Conservation (phyloP, 2,113 vertebrate species). For the Ciconia stormi region DNA sequence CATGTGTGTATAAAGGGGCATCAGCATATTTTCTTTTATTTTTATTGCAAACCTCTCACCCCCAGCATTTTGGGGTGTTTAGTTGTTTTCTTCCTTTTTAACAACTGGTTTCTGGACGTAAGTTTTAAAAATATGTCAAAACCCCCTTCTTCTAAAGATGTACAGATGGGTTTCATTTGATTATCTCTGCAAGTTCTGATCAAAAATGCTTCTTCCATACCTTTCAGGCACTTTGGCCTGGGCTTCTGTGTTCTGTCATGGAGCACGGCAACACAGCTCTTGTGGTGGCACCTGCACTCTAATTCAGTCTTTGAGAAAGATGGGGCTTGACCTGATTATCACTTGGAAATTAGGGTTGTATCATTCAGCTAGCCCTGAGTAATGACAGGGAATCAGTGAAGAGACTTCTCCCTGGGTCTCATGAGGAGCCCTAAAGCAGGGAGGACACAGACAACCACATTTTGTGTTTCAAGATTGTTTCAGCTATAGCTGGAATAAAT, state of each 20-base stretch:
- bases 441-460: neutral
- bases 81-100: neutral
- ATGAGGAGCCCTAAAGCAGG: neutral
- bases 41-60: neutral
- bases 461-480: neutral
- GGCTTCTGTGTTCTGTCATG: neutral
- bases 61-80: neutral
- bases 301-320: neutral
- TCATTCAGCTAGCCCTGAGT: neutral
- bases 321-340: neutral
- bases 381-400: neutral
- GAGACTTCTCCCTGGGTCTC: neutral
- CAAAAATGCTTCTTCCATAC: neutral
- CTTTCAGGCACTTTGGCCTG: neutral
- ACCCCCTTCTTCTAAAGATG: neutral
- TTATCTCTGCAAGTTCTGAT: neutral
- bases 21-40: neutral
- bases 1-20: neutral
- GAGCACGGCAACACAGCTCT: neutral
- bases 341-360: neutral
- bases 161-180: neutral
- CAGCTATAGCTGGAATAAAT: neutral
- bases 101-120: neutral
- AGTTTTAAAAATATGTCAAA: neutral
- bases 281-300: neutral